Percentiles rank a stretch among this genome's conserved stretches.
Conservation (phyloP, 2,888 invertebrate species). For the Ernsta delagoae region DNA sequence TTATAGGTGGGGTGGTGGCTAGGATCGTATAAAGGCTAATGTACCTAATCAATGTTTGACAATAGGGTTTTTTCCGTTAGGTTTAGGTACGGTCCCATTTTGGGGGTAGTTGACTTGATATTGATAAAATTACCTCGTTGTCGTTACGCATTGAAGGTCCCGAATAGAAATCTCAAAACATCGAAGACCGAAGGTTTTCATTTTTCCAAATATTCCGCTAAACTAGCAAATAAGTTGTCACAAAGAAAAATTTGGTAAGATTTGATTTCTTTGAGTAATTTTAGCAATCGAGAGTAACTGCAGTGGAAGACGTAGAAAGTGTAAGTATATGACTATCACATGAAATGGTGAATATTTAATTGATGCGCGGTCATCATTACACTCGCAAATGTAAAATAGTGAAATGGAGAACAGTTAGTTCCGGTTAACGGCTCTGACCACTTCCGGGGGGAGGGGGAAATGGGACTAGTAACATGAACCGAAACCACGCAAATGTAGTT, state of each 20-base stretch:
- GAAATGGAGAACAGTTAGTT: slow-evolving; percentile 38
- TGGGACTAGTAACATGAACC: slow-evolving; percentile 21
- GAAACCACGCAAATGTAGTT: slow-evolving; percentile 18
- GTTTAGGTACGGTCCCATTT: no score
- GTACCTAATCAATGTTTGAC: no score
- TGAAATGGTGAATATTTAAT: slow-evolving; percentile 14
- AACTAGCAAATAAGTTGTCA: no score
- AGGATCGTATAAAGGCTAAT: background rate
- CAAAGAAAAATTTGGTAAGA: background rate
- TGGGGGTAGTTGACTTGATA: no score
- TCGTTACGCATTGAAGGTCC: no score
- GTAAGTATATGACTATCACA: slow-evolving; percentile 9
- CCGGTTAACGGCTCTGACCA: slow-evolving; percentile 42
- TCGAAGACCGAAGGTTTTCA: no score
- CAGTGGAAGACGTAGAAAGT: slow-evolving; percentile 17
- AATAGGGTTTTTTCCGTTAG: no score
- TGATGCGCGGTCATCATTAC: slow-evolving; percentile 19
- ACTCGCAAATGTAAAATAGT: slow-evolving; percentile 24
- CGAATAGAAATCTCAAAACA: no score
- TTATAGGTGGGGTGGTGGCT: background rate
- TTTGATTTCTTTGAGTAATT: background rate
- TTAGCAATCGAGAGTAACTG: background rate
- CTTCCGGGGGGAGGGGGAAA: slow-evolving; percentile 35
- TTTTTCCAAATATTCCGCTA: no score
- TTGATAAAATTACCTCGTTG: no score